Conservation (phyloP, 2,113 vertebrate genomes). For the Lepus europaeus region DNA sequence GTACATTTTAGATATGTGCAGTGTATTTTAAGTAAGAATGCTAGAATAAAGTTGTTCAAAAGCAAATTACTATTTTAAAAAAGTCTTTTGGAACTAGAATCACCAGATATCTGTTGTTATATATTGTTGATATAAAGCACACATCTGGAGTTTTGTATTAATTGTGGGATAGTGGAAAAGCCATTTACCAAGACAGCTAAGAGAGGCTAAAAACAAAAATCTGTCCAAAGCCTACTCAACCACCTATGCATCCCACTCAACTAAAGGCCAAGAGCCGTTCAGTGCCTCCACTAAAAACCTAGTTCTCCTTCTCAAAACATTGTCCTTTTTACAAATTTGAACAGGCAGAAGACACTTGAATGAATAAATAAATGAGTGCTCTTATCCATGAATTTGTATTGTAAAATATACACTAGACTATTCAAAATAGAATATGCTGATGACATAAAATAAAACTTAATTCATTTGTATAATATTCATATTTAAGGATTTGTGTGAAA, state of each 20-base stretch:
- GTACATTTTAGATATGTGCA: neutral
- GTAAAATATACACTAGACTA: neutral
- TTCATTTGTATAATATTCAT: neutral
- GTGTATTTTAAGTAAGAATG: neutral
- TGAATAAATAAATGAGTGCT: neutral
- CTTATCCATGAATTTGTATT: neutral
- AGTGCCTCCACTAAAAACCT: neutral
- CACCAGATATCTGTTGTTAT: neutral
- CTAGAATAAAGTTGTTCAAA: neutral
- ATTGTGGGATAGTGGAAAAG: accelerated
- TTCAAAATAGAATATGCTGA: neutral
- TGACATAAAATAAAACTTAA: constrained; percentile 15
- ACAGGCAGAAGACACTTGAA: neutral
- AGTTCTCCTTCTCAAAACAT: neutral
- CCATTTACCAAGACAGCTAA: neutral
- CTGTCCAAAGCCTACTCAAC: neutral
- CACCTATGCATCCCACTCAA: neutral
- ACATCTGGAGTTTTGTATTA: neutral
- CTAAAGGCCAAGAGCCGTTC: neutral
- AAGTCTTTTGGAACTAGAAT: neutral
- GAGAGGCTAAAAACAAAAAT: neutral
- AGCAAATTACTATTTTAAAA: neutral
- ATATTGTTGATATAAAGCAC: neutral
- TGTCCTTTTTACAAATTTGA: neutral
- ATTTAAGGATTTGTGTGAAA: neutral